Evolutionary conservation across 2,113 vertebrate species (phyloP).

Genomic region (Egretta garzetta): DNA sequence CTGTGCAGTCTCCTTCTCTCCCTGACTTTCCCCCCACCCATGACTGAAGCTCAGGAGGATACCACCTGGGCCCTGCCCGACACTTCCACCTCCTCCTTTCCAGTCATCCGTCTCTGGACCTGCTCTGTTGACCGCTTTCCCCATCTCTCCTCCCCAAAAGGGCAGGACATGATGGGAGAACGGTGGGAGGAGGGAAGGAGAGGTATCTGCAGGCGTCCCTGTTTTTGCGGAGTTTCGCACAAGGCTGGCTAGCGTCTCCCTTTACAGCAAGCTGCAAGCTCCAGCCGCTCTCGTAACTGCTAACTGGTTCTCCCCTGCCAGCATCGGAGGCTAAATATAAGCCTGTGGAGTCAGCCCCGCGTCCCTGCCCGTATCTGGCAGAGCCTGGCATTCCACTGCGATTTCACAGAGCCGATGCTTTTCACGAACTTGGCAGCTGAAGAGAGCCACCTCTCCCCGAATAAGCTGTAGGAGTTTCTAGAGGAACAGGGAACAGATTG

Average conservation of each 20-base stretch:
- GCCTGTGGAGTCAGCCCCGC: neutral
- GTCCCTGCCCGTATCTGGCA: constrained; percentile 51
- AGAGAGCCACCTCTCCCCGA: neutral
- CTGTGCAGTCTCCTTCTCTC: neutral
- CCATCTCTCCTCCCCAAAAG: neutral
- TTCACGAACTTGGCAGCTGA: constrained; percentile 42
- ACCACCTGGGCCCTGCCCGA: neutral
- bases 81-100: neutral
- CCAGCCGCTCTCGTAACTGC: neutral
- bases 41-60: neutral
- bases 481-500: constrained; percentile 40
- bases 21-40: too few species aligned
- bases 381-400: neutral
- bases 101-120: neutral
- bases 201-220: neutral
- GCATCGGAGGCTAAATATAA: constrained; percentile 55
- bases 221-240: neutral
- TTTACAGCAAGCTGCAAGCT: constrained; percentile 3
- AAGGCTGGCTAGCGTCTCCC: neutral
- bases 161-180: rapidly evolving
- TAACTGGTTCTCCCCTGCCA: constrained; percentile 30
- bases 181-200: neutral
- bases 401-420: neutral
- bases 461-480: constrained; percentile 16
- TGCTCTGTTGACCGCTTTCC: neutral